These are phyloP conservation scores for Protobothrops mucrosquamatus DNA, from an alignment of 2,113 vertebrate genomes.

Conservation along the genomic window DNA sequence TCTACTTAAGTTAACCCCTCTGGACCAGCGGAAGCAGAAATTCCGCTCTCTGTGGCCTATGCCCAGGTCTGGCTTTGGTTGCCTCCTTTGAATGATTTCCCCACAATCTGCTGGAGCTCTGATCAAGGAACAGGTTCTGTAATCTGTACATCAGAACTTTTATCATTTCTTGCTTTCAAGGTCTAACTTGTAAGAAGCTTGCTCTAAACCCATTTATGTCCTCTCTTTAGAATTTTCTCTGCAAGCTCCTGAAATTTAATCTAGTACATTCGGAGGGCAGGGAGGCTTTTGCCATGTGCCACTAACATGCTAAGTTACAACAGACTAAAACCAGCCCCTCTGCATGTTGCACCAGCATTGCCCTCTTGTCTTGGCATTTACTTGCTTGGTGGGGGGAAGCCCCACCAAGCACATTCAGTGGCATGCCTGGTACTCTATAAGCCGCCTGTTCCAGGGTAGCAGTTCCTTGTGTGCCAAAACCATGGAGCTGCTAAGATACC, in stretches of 20 bases:
- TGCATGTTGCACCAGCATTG: conserved; percentile 9
- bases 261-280: neutral
- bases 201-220: neutral
- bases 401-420: neutral
- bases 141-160: neutral
- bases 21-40: neutral
- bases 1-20: neutral
- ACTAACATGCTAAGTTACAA: neutral
- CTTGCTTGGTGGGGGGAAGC: neutral
- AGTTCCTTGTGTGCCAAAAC: neutral
- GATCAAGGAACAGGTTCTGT: neutral
- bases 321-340: neutral
- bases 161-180: neutral
- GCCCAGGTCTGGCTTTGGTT: neutral
- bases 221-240: neutral
- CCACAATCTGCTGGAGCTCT: neutral
- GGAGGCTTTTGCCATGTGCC: neutral
- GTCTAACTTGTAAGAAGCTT: neutral
- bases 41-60: neutral
- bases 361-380: neutral
- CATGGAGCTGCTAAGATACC: neutral
- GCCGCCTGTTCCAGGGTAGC: conserved; percentile 13
- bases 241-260: neutral
- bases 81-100: neutral
- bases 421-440: conserved; percentile 13